Evolutionary conservation across 2,888 invertebrate genomes (phyloP), one percentile per base, ranked within the genome.

Genomic region (Polyploca ridens): DNA sequence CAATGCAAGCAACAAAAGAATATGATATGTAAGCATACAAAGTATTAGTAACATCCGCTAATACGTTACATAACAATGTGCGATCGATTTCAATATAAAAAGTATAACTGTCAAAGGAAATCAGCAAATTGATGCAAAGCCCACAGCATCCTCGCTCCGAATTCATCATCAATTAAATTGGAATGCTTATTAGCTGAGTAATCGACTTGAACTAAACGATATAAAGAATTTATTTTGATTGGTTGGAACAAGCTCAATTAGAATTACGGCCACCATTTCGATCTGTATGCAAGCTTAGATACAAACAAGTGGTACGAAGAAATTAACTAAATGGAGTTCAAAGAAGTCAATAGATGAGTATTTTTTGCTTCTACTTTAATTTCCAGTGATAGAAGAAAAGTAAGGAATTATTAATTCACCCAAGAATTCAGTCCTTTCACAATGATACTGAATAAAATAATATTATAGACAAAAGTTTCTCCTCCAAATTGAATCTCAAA

Each of bases 231-330:
- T 74, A 67, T 77, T 81, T 80, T 89, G 86, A 90, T 90, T 90
- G 86, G 83, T 78, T 72, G 69, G 76, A 89, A 89, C 79, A 73
- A 86, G 86, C 87, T 87, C 83, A 90, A 90, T 90, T 90, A 84
- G 72, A 79, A 73, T 78, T 85, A 83, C 75, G 75, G 75, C 70
- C 76, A 75, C 76, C 69, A 73, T 79, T 82, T 73, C 74, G 72
- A 82, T 81, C 69, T 44, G 69, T 77, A 73, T 73, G 69, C 74
- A 72, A 72, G 73, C 69, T 71, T 66, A 63, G 64, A 66, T 64
- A 71, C 72, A 63, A 66, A 64, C 58, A 65, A 63, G 58, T 62
- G 61, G 33, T 66, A 64, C 62, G 11, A 62, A 63, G 41, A 38
- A 63, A 41, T 62, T 67, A 27, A 63, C 68, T 60, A 11, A 3